Conservation (phyloP, 1,140 invertebrate species). For the Leucophenga varia region DNA sequence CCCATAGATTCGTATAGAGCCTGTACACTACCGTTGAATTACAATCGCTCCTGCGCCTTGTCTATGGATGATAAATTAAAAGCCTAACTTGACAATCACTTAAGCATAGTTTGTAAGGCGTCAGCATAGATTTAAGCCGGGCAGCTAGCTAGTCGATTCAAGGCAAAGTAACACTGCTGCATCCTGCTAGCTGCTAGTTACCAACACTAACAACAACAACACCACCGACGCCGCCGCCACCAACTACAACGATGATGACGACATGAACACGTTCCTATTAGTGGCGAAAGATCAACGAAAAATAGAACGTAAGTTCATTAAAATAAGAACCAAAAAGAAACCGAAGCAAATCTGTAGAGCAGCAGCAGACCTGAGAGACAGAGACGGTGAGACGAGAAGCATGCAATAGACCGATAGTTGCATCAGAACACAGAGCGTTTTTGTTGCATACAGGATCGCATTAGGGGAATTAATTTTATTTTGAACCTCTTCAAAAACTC, state of each 20-base stretch:
- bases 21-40: no score
- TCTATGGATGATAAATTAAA: conserved; percentile 57
- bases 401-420: no score
- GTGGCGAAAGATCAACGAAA: conserved; percentile 56
- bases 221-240: conserved; percentile 8
- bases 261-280: conserved; percentile 53
- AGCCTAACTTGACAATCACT: conserved; percentile 57
- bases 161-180: conserved; percentile 10
- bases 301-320: conserved; percentile 56
- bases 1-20: conserved; percentile 20
- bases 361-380: no score
- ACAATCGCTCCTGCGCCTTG: conserved; percentile 21
- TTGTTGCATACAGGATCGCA: no score
- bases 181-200: conserved; percentile 24
- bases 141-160: no score
- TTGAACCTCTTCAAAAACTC: no score
- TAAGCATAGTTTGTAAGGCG: conserved; percentile 56
- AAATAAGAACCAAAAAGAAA: conserved; percentile 51
- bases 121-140: conserved; percentile 53
- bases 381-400: no score
- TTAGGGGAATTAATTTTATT: no score
- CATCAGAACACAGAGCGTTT: no score
- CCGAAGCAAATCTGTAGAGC: no score
- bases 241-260: conserved; percentile 25
- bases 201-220: conserved; percentile 15